Conservation (phyloP, 2,888 invertebrate genomes). For the Andrena trimmerana region DNA sequence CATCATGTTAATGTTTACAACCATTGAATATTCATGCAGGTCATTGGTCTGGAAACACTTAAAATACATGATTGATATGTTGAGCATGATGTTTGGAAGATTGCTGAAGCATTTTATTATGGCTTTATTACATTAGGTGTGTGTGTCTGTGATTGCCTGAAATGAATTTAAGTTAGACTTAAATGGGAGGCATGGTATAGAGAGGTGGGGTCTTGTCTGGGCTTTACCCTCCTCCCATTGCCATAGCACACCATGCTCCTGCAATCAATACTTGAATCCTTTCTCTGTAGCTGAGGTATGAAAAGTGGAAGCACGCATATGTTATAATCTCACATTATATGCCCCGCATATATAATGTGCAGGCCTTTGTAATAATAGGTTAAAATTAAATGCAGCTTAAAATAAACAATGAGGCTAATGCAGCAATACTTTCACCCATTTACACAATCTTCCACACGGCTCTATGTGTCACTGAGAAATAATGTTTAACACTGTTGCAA, state of each 20-base stretch:
- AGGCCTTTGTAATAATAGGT: slow-evolving; percentile 49
- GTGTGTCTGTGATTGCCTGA: slow-evolving; percentile 50
- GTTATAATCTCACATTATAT: slow-evolving; percentile 57
- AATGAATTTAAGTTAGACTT: slow-evolving; percentile 68
- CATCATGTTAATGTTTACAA: slow-evolving; percentile 11
- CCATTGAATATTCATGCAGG: slow-evolving; percentile 19
- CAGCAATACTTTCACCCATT: slow-evolving; percentile 41
- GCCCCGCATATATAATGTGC: slow-evolving; percentile 34
- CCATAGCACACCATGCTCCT: slow-evolving; percentile 80
- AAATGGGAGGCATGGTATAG: slow-evolving; percentile 75
- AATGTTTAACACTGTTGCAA: background rate
- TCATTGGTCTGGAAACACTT: slow-evolving; percentile 29
- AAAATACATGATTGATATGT: slow-evolving; percentile 24
- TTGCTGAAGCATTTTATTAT: slow-evolving; percentile 42
- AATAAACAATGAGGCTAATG: slow-evolving; percentile 52
- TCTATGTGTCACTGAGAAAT: background rate
- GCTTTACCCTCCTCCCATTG: slow-evolving; percentile 80
- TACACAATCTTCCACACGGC: slow-evolving; percentile 16
- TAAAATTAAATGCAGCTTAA: slow-evolving; percentile 55
- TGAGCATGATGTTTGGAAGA: slow-evolving; percentile 11
- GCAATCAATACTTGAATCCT: slow-evolving; percentile 84
- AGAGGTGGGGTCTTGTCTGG: slow-evolving; percentile 81
- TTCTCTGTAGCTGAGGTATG: slow-evolving; percentile 77
- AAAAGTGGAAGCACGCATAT: slow-evolving; percentile 71
- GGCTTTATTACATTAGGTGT: slow-evolving; percentile 33